Conservation (phyloP, 2,113 vertebrate genomes). For the Callorhinus ursinus region DNA sequence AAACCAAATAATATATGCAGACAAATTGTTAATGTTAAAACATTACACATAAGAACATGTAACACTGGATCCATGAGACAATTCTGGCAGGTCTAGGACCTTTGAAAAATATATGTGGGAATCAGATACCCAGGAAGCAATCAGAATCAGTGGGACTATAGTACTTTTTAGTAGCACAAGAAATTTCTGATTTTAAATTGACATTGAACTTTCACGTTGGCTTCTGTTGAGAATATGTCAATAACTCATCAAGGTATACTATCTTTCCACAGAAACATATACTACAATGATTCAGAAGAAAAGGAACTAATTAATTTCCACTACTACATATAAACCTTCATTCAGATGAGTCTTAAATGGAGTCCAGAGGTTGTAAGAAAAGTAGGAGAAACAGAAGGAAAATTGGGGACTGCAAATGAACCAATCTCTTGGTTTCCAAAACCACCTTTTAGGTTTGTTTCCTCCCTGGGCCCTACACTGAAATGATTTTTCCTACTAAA, state of each 20-base stretch:
- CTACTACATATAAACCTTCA: constrained; percentile 28
- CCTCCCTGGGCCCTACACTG: not conserved
- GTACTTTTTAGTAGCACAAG: not conserved
- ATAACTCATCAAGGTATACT: not conserved
- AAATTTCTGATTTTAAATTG: not conserved
- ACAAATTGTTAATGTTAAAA: constrained; percentile 16
- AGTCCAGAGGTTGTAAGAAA: not conserved
- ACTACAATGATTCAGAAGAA: not conserved
- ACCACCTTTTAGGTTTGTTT: constrained; percentile 24
- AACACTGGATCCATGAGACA: not conserved
- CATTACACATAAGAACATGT: not conserved
- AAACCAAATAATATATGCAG: not conserved
- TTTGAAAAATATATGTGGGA: not conserved
- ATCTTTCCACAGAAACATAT: not conserved
- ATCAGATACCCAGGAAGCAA: not conserved
- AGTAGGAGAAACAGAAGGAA: not conserved
- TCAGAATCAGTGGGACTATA: not conserved
- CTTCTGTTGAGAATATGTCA: constrained; percentile 3
- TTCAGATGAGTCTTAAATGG: constrained; percentile 46
- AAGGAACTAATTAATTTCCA: constrained; percentile 26
- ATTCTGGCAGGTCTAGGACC: not conserved
- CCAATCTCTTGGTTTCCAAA: not conserved
- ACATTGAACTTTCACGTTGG: not conserved
- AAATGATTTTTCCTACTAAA: constrained; percentile 43
- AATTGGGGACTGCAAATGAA: not conserved